Evolutionary conservation across 2,113 vertebrate genomes (phyloP).

Genomic region (Gymnocephalus cernua): DNA sequence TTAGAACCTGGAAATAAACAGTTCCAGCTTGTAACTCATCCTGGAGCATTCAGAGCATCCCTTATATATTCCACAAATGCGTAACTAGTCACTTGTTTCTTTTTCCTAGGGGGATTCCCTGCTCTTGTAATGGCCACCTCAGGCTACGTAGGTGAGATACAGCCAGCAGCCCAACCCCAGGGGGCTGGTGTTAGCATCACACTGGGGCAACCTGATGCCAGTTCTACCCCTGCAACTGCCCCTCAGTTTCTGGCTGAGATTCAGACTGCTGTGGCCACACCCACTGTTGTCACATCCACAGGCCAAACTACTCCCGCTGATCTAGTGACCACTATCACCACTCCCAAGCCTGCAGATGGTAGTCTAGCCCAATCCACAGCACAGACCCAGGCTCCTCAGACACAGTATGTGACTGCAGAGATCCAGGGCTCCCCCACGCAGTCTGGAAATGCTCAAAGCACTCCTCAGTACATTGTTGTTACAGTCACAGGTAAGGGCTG

Average conservation of each 20-base stretch:
- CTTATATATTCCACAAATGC: not conserved
- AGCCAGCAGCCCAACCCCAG: conserved; percentile 85
- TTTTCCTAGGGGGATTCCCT: conserved; percentile 67
- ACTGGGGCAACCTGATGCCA: conserved; percentile 74
- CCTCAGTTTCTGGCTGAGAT: conserved; percentile 79
- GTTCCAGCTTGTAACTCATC: not conserved
- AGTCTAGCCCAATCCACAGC: conserved; percentile 71
- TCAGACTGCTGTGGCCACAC: conserved; percentile 71
- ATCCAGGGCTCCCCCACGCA: conserved; percentile 85
- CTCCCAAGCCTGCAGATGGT: conserved; percentile 74
- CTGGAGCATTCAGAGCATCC: not conserved
- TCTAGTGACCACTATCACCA: conserved; percentile 54
- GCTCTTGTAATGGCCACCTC: conserved; percentile 90
- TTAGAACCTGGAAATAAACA: not conserved
- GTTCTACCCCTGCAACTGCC: conserved; percentile 59
- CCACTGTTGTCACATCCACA: conserved; percentile 71
- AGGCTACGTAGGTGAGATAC: conserved; percentile 91
- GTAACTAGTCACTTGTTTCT: conserved; percentile 26
- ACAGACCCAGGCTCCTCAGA: conserved; percentile 81
- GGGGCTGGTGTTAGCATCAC: conserved; percentile 80
- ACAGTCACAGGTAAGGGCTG: conserved; percentile 89
- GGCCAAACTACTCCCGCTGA: conserved; percentile 72
- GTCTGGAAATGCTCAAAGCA: conserved; percentile 81
- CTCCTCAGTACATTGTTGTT: conserved; percentile 94
- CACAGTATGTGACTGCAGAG: conserved; percentile 86